phyloP scores from a whole-genome alignment of 2,888 invertebrate genomes.

The Agonopterix subpropinquella region DNA sequence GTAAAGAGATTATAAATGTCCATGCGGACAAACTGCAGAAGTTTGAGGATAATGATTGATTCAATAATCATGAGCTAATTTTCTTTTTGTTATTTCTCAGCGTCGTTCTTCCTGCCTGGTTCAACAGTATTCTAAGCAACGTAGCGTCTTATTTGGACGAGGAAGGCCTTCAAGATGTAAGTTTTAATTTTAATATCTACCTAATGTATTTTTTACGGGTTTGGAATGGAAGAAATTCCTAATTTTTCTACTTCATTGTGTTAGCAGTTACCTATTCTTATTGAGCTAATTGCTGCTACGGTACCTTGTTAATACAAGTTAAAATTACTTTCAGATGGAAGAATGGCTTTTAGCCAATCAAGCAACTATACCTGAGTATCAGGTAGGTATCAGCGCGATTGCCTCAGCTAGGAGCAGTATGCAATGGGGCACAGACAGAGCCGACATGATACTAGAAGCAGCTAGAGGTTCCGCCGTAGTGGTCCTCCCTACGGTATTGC shows the following conservation, averaged over 20 bases:
- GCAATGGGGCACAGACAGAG: slow-evolving; percentile 49
- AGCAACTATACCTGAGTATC: slow-evolving; percentile 34
- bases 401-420: slow-evolving; percentile 38
- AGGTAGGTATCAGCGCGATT: slow-evolving; percentile 40
- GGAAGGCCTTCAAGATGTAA: slow-evolving; percentile 53
- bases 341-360: slow-evolving; percentile 42
- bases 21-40: no score
- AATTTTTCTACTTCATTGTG: no score
- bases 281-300: no score
- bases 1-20: no score
- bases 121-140: slow-evolving; percentile 38
- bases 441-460: slow-evolving; percentile 35
- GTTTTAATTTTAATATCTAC: slow-evolving; percentile 17
- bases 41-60: neutral
- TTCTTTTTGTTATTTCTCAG: slow-evolving; percentile 30
- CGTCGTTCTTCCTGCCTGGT: slow-evolving; percentile 45
- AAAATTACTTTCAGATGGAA: slow-evolving; percentile 44
- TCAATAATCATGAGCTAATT: neutral
- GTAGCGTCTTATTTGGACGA: slow-evolving; percentile 50
- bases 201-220: no score
- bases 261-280: no score
- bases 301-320: neutral
- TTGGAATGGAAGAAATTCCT: no score
- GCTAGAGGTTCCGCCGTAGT: slow-evolving; percentile 37
- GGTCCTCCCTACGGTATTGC: slow-evolving; percentile 30